Evolutionary conservation across 2,888 invertebrate species (phyloP), one percentile per base, ranked within the genome.

Genomic region (Drosophila paramelanica): DNA sequence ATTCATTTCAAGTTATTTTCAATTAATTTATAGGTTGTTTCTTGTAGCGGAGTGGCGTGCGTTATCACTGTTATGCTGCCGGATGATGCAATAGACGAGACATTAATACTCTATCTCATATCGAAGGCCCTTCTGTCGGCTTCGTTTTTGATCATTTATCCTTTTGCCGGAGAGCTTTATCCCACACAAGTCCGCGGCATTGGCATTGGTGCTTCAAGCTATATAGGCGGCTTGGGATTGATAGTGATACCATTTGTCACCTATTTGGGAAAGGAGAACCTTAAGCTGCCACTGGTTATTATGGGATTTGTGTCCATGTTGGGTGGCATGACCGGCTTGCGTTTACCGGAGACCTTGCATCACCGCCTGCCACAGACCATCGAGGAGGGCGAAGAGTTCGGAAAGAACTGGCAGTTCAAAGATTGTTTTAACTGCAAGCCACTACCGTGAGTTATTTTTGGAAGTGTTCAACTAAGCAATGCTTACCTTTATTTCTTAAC

Each of bases 241-340:
- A 96, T 97, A 73, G 95, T 97, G 59, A 98, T 98, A 90, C 98
- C 98, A 11, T 97, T 97, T 92, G 95, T 98, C 70, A 97, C 97
- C 57, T 97, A 97, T 92, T 93, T 98, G 94, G 98, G 98, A 0
- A 95, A 96, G 62, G 97, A 97, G 89, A 96, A 96, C 91, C 93
- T 97, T 25, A 95, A 97, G 31, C 92, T 98, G 60, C 97, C 97
- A 0, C 92, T 97, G 59, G 95, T 97, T 0, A 96, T 97, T 67
- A 96, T 98, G 95, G 97, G 97, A 0, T 94, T 94, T 6, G 94
- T 97, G 5, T 96, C 97, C 0, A 95, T 97, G 38, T 92, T 97
- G 43, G 97, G 97, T 6, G 97, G 97, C 2, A 89, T 97, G 62
- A 95, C 96, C 1, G 96, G 96, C 0, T 93, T 97, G 6, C 94